Evolutionary conservation across 2,888 invertebrate genomes (phyloP).

Genomic region (Endotricha flammealis): DNA sequence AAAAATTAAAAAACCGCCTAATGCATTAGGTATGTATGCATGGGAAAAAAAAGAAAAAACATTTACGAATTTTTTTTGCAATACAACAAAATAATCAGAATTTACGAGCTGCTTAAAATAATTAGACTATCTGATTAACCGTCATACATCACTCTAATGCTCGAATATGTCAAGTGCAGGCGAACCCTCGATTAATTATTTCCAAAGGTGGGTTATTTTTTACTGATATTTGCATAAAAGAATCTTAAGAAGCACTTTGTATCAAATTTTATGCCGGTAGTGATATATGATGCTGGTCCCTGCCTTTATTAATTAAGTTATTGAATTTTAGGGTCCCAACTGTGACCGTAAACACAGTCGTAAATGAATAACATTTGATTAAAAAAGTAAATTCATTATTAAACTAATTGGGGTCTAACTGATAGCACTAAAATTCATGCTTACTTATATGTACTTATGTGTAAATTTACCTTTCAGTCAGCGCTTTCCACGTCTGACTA

Average conservation of each 20-base stretch:
- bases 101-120: conserved; percentile 60
- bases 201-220: conserved; percentile 43
- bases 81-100: conserved; percentile 14
- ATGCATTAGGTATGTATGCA: no score
- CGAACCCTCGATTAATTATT: conserved; percentile 62
- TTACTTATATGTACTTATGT: no score
- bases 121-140: conserved; percentile 59
- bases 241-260: conserved; percentile 65
- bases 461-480: no score
- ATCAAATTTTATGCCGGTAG: conserved; percentile 43
- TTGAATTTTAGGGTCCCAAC: conserved; percentile 29
- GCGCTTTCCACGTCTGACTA: no score
- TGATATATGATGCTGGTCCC: conserved; percentile 45
- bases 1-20: no score
- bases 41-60: no score
- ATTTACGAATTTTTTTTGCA: no score
- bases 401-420: background rate
- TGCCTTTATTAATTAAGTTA: conserved; percentile 59
- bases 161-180: conserved; percentile 48
- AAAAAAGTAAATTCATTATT: background rate
- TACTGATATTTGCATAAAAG: conserved; percentile 66
- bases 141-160: conserved; percentile 61
- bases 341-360: conserved; percentile 2
- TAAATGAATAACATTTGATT: background rate
- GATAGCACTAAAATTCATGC: no score